Evolutionary conservation across 2,113 vertebrate species (phyloP), one percentile per base, ranked within the genome.

Genomic region (Uropsilus gracilis): DNA sequence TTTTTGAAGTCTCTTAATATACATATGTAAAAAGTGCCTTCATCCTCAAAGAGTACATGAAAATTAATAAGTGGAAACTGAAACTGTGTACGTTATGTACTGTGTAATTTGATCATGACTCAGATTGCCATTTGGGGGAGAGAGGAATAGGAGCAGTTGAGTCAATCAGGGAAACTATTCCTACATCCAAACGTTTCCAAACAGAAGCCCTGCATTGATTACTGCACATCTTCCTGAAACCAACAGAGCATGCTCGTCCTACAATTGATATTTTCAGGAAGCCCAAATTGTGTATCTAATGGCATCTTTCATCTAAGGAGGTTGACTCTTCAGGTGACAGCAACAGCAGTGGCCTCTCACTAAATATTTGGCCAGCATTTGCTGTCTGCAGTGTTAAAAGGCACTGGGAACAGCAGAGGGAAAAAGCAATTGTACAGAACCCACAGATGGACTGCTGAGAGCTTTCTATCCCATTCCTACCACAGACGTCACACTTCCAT

Each of bases 381-480:
- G 93, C 96, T 96, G 86, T 95, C 96, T 96, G 89, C 89, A 95
- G 80, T 96, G 96, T 97, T 98, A 95, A 98, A 97, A 98, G 97
- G 98, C 93, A 90, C 1, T 91, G 97, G 98, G 96, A 97, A 94
- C 92, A 95, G 89, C 69, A 97, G 95, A 96, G 93, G 94, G 84
- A 96, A 97, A 97, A 98, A 97, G 96, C 98, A 98, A 98, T 98
- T 96, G 95, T 94, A 97, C 95, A 94, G 96, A 98, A 97, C 96
- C 95, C 94, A 90, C 93, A 98, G 98, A 97, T 91, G 91, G 0
- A 96, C 97, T 96, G 93, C 97, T 96, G 97, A 97, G 97, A 96
- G 95, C 44, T 97, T 96, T 97, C 97, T 97, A 89, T 97, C 95
- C 94, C 97, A 91, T 95, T 97, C 95, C 95, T 97, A 96, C 94